A percentile compares a stretch with the other conserved stretches of the same genome.
Conservation (phyloP, 2,113 vertebrate genomes). For the Alligator sinensis region DNA sequence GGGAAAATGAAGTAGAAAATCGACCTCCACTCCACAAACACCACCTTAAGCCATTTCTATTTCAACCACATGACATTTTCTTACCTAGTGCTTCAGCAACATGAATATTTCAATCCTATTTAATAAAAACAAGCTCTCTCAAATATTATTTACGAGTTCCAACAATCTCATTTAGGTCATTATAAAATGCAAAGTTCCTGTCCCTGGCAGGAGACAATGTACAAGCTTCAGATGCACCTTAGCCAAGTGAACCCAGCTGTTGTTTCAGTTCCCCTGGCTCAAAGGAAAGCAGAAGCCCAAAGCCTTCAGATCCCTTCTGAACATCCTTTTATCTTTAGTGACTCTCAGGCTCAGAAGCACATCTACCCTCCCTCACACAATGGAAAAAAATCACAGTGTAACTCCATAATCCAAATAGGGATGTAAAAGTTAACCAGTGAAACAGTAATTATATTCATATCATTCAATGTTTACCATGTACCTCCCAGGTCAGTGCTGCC, state of each 20-base stretch:
- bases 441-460: no score
- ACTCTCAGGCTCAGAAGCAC: fast-evolving
- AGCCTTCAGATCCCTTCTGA: neutral
- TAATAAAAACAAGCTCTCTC: neutral
- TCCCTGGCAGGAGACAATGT: neutral
- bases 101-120: neutral
- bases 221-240: neutral
- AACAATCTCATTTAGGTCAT: neutral
- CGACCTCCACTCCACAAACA: neutral
- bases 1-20: neutral
- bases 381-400: neutral
- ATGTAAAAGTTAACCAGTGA: no score
- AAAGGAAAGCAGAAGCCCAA: neutral
- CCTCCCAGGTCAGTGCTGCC: no score
- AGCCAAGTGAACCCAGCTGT: neutral
- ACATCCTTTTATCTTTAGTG: neutral
- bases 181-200: neutral
- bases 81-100: neutral
- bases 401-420: neutral
- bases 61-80: neutral
- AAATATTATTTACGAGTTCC: neutral
- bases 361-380: neutral
- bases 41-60: neutral
- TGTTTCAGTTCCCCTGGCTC: neutral
- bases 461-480: no score